These are phyloP conservation scores for Schizotus pectinicornis DNA, from an alignment of 2,888 invertebrate genomes.

Conservation along the genomic window DNA sequence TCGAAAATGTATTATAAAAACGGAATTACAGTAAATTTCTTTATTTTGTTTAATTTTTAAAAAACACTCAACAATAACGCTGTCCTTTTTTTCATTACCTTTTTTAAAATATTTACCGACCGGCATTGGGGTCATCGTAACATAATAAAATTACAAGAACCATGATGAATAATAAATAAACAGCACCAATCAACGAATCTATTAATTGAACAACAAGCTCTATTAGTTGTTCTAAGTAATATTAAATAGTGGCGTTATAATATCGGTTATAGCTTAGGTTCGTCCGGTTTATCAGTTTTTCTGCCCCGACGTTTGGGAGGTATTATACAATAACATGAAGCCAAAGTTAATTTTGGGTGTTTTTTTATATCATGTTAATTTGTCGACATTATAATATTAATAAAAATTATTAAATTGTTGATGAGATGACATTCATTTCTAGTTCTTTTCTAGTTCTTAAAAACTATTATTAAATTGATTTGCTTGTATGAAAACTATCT, in stretches of 20 bases:
- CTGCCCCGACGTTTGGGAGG: constrained; percentile 3
- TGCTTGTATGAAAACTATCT: not conserved
- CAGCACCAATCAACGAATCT: not conserved
- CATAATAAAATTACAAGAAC: not conserved
- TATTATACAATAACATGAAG: not conserved
- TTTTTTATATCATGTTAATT: not conserved
- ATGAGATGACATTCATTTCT: too few species aligned
- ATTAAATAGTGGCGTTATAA: constrained; percentile 17
- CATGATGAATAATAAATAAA: not conserved
- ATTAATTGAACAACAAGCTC: not conserved
- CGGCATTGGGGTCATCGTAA: not conserved
- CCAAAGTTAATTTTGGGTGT: constrained; percentile 12
- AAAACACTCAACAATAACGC: too few species aligned
- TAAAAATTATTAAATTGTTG: not conserved
- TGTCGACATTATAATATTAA: not conserved
- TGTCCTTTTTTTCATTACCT: too few species aligned
- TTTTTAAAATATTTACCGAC: too few species aligned
- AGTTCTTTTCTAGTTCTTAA: too few species aligned
- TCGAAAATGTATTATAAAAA: too few species aligned
- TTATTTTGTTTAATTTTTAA: too few species aligned
- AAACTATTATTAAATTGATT: not conserved
- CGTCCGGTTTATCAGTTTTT: constrained; percentile 12
- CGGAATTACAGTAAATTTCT: too few species aligned
- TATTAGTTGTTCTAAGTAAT: not conserved
- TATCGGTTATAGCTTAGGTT: constrained; percentile 22